Conservation (phyloP, 2,113 vertebrate genomes). For the Melospiza melodia region DNA sequence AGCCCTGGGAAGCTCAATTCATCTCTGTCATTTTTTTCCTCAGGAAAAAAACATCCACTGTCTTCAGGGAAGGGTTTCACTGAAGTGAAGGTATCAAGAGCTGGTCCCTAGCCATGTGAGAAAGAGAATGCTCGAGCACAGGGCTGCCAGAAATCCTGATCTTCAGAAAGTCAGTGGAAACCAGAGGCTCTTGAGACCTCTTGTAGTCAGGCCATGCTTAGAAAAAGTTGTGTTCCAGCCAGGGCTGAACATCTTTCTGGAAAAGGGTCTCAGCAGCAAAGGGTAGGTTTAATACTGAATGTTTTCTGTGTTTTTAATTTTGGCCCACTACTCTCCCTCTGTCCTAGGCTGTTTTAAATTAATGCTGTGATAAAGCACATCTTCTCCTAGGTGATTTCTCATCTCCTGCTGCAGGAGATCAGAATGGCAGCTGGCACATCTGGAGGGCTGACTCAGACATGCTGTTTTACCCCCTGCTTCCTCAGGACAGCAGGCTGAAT, state of each 20-base stretch:
- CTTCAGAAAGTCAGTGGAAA: constrained; percentile 45
- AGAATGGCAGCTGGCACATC: background rate
- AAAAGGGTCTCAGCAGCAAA: constrained; percentile 39
- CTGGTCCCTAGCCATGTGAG: constrained; percentile 13
- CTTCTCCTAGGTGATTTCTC: background rate
- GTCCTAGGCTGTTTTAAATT: background rate
- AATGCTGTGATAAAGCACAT: background rate
- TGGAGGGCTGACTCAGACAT: background rate
- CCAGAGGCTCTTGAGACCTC: constrained; percentile 33
- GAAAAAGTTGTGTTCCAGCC: constrained; percentile 8
- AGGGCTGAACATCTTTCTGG: constrained; percentile 62
- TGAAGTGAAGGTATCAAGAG: constrained; percentile 17
- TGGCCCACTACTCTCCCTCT: background rate
- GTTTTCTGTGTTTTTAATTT: constrained; percentile 14
- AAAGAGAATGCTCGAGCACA: background rate
- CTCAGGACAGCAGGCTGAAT: background rate
- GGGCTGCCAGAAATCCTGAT: constrained; percentile 44
- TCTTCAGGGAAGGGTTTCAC: constrained; percentile 42
- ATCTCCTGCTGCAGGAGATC: background rate
- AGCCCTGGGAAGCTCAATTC: constrained; percentile 18
- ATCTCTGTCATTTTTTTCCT: constrained; percentile 23
- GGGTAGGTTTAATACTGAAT: background rate
- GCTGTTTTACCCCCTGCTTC: background rate
- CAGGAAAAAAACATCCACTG: constrained; percentile 10
- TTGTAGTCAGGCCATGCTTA: background rate